A percentile compares a stretch with the other conserved stretches of the same genome.
Conservation (phyloP, 2,888 invertebrate species). For the Cerastis leucographa region DNA sequence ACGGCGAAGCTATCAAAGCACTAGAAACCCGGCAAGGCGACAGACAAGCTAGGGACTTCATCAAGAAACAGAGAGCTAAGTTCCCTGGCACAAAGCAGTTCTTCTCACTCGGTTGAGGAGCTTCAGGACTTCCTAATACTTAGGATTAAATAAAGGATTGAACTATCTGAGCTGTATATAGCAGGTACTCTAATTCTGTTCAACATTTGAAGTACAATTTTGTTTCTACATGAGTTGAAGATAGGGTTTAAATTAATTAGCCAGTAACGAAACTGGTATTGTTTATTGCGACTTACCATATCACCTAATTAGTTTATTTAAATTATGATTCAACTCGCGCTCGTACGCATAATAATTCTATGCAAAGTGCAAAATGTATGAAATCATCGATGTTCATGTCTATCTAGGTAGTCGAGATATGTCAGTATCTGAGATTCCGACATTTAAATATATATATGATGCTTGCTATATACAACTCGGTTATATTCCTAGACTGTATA, state of each 20-base stretch:
- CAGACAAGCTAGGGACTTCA: slow-evolving; percentile 96
- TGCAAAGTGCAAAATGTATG: slow-evolving; percentile 15
- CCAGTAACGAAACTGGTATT: not conserved
- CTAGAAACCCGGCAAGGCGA: slow-evolving; percentile 96
- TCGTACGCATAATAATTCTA: slow-evolving; percentile 14
- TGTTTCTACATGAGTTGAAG: not conserved
- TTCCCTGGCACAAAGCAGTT: slow-evolving; percentile 84
- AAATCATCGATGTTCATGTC: slow-evolving; percentile 48
- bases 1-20: slow-evolving; percentile 93
- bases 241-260: not conserved
- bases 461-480: slow-evolving; percentile 26
- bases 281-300: slow-evolving; percentile 7
- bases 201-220: not conserved
- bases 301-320: slow-evolving; percentile 10
- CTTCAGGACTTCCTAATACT: slow-evolving; percentile 28
- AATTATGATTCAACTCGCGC: not conserved
- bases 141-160: slow-evolving; percentile 28
- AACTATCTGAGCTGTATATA: slow-evolving; percentile 31
- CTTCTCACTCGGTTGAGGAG: slow-evolving; percentile 84
- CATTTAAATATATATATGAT: not conserved
- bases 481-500: slow-evolving; percentile 50
- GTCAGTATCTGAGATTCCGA: not conserved
- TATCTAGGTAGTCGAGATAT: slow-evolving; percentile 1
- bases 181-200: not conserved
- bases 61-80: slow-evolving; percentile 94